Base-by-base conservation (phyloP, 1,140 invertebrate genomes). In the Penaeus chinensis region DNA sequence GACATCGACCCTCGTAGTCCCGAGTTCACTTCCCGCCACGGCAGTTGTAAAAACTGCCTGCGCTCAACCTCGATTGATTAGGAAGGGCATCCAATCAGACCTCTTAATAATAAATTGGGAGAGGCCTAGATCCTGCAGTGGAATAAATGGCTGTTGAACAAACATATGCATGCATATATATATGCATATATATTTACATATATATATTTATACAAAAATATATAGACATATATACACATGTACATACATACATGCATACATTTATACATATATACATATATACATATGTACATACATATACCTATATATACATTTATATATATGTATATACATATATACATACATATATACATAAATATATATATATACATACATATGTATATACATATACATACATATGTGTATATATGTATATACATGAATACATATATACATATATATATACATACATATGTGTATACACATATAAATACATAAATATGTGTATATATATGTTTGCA, bases 341-440 rank as follows among this genome's bases (percentile, higher is more conserved):
- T 32, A 32, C 13, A 74, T 32, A 32, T 16, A 74, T 32, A 74
- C 8, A 74, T 32, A 27, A 13, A 74, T 32, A 74, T 16, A 74
- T 32, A 74, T 32, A 74, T 11, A 37, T 32, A 27, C 13, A 74
- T 32, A 74, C 13, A 74, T 32, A 74, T 74, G 24, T 27, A 74
- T 27, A 74, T 74, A 47, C 11, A 47, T 47, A 47, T 47, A 47
- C 4, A 47, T 5, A 47, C 4, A 47, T 2, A 32, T 32, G 2
- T 2, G 2, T 32, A 32, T 69, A 69, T 2, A 69, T 5, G 22
- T 22, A 69, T 3, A 22, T 69, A 74, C 37, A 74, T 74, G 27
- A 32, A 74, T 74, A 74, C 24, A 74, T 74, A 71, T 27, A 71
- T 71, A 71, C n/a, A 71, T 71, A 71, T 71, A 71, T 71, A 71